phyloP scores from a whole-genome alignment of 2,888 invertebrate genomes.

The Coenonympha glycerion region DNA sequence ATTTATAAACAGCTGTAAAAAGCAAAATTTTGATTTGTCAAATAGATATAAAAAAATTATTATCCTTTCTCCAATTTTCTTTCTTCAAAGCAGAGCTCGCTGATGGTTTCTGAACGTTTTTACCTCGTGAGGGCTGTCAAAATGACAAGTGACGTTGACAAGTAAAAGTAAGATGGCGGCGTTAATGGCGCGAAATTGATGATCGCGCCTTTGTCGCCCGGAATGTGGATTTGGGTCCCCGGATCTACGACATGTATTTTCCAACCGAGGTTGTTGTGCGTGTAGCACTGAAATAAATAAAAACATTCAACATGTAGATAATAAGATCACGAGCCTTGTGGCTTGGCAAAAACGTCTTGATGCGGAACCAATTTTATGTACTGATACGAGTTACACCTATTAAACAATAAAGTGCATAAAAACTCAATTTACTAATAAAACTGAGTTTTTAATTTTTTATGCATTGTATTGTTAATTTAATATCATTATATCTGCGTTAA shows the following conservation, averaged over 20 bases:
- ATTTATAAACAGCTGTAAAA: too few species aligned
- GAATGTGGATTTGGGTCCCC: conserved; percentile 64
- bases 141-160: conserved; percentile 29
- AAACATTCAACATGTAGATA: too few species aligned
- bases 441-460: too few species aligned
- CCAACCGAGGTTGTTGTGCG: conserved; percentile 94
- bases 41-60: background rate
- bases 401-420: too few species aligned
- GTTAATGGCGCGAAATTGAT: conserved; percentile 32
- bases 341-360: too few species aligned
- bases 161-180: conserved; percentile 15
- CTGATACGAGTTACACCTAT: too few species aligned
- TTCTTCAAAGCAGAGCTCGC: conserved; percentile 35
- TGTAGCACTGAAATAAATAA: conserved; percentile 83
- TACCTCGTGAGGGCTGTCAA: conserved; percentile 44
- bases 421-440: too few species aligned
- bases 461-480: too few species aligned
- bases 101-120: conserved; percentile 34
- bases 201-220: conserved; percentile 43
- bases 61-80: background rate
- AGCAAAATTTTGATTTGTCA: background rate
- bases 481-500: too few species aligned
- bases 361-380: too few species aligned
- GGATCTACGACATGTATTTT: conserved; percentile 91
- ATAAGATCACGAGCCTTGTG: too few species aligned